Evolutionary conservation across 2,797 vertebrate genomes (phyloP).

Genomic region (Tragopan temminckii): DNA sequence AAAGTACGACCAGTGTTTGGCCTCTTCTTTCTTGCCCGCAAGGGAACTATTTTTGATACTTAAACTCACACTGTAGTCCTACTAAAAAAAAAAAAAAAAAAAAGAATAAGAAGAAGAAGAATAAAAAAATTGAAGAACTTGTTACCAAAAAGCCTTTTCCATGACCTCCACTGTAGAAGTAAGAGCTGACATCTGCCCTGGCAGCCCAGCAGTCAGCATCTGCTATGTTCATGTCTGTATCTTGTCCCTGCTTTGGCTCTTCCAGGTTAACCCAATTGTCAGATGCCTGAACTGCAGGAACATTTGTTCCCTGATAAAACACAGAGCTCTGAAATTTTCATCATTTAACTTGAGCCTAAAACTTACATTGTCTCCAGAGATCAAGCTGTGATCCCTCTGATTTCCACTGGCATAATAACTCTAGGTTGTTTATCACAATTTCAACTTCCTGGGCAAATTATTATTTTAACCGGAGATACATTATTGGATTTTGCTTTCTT

Average conservation of each 20-base stretch:
- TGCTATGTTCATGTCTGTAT: conserved; percentile 28
- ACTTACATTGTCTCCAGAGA: conserved; percentile 28
- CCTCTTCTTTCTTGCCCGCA: background rate
- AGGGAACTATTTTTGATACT: background rate
- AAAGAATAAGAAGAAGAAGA: rapidly evolving
- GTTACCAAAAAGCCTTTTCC: background rate
- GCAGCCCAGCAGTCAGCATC: conserved; percentile 21
- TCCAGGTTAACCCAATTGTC: conserved; percentile 58
- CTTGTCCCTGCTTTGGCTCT: conserved; percentile 53
- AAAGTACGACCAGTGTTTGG: background rate
- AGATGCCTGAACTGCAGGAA: conserved; percentile 36
- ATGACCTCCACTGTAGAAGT: conserved; percentile 6
- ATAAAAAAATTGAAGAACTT: background rate
- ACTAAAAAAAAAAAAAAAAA: background rate
- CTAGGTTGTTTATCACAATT: conserved; percentile 1
- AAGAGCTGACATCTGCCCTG: conserved; percentile 33
- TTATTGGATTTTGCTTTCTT: background rate
- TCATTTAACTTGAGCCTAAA: background rate
- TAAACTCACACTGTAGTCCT: rapidly evolving
- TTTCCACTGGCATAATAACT: background rate
- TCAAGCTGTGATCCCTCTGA: background rate
- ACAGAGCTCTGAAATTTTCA: conserved; percentile 10
- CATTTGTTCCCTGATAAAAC: conserved; percentile 29
- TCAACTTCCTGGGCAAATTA: conserved; percentile 7
- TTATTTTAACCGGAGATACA: background rate